Conservation (phyloP, 2,797 vertebrate genomes). For the Chaetodon trifasciatus region DNA sequence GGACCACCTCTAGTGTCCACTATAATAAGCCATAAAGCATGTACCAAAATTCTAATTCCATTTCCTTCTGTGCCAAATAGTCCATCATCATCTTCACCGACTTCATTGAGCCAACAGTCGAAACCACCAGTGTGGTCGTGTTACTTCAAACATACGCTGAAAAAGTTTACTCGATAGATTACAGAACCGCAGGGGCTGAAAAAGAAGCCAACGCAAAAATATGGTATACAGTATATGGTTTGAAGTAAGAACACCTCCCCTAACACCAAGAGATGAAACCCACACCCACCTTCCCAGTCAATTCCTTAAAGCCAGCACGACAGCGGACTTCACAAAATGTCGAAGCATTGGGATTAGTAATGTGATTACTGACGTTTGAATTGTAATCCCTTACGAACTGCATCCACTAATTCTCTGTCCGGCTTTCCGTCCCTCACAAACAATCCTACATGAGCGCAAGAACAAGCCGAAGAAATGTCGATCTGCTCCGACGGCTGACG, state of each 20-base stretch:
- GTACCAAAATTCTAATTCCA: conserved; percentile 6
- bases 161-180: too few species aligned
- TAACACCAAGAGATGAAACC: not conserved
- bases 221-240: too few species aligned
- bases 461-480: too few species aligned
- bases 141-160: too few species aligned
- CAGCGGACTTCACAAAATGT: not conserved
- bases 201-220: too few species aligned
- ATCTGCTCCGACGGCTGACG: too few species aligned
- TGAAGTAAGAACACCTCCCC: not conserved
- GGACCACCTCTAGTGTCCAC: conserved; percentile 23
- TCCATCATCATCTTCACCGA: not conserved
- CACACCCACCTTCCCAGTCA: not conserved
- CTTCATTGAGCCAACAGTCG: not conserved
- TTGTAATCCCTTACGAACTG: conserved; percentile 5
- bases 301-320: not conserved
- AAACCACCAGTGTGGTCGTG: not conserved
- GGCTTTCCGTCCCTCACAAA: not conserved
- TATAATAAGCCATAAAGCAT: conserved; percentile 11
- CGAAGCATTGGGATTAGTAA: not conserved
- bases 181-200: too few species aligned
- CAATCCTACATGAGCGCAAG: too few species aligned
- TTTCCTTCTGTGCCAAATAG: conserved; percentile 10
- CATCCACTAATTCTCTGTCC: not conserved
- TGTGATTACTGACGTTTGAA: conserved; percentile 8